phyloP scores from a whole-genome alignment of 2,888 invertebrate genomes.

The Chrysodeixis includens region DNA sequence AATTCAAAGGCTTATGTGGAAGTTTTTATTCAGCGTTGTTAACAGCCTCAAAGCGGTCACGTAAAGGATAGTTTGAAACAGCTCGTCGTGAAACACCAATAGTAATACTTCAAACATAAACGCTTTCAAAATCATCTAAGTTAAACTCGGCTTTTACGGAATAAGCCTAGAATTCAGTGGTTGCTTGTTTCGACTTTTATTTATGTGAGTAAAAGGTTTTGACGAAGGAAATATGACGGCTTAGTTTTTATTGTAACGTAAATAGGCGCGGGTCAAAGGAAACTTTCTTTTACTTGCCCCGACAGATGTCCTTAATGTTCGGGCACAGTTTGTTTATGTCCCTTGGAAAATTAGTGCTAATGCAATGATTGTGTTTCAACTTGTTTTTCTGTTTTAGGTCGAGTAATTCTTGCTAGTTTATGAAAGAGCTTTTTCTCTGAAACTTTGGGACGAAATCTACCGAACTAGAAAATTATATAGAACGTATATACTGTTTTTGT shows the following conservation, averaged over 20 bases:
- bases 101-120: constrained; percentile 35
- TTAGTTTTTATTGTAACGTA: constrained; percentile 74
- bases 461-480: background rate
- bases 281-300: constrained; percentile 68
- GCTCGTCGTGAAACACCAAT: constrained; percentile 32
- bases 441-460: background rate
- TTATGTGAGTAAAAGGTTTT: constrained; percentile 63
- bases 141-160: constrained; percentile 38
- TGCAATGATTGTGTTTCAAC: constrained; percentile 19
- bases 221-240: constrained; percentile 64
- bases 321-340: constrained; percentile 68
- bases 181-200: constrained; percentile 69
- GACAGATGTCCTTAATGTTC: constrained; percentile 71
- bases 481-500: no score
- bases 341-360: constrained; percentile 43
- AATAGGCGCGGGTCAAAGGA: constrained; percentile 63
- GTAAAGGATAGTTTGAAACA: constrained; percentile 46
- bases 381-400: constrained; percentile 13
- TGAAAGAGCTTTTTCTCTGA: background rate
- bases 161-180: constrained; percentile 53
- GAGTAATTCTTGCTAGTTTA: background rate
- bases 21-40: constrained; percentile 28
- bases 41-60: constrained; percentile 42
- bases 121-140: constrained; percentile 41
- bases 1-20: constrained; percentile 18